Percentiles rank a stretch among this genome's conserved stretches.
These are phyloP conservation scores for Notolepis coatsorum DNA, from an alignment of 2,797 vertebrate genomes.

Conservation along the genomic window DNA sequence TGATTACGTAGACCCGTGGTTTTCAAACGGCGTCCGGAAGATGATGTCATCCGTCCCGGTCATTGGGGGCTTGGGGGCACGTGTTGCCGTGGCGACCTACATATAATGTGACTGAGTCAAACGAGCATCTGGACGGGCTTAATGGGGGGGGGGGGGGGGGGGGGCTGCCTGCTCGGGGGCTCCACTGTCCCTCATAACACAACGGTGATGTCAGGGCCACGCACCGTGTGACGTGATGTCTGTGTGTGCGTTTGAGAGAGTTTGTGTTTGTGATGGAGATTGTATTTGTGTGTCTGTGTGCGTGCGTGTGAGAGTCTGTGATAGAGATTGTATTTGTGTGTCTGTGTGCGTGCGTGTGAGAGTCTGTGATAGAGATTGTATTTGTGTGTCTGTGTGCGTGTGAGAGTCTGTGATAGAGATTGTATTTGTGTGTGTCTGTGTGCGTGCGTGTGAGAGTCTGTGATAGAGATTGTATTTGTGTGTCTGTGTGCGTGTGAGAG, in stretches of 20 bases:
- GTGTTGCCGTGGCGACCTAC: constrained; percentile 26
- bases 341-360: background rate
- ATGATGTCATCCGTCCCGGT: background rate
- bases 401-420: background rate
- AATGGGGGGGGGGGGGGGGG: too few species aligned
- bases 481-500: background rate
- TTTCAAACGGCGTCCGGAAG: background rate
- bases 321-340: background rate
- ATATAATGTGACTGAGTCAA: constrained; percentile 47
- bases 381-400: background rate
- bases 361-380: background rate
- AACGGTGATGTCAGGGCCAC: constrained; percentile 3
- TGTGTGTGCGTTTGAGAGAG: constrained; percentile 11
- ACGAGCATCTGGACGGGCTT: constrained; percentile 44
- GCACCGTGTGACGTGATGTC: too few species aligned
- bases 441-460: constrained; percentile 2
- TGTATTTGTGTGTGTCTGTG: background rate
- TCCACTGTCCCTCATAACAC: constrained; percentile 45
- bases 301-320: background rate
- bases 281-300: background rate
- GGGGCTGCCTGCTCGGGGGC: constrained; percentile 46
- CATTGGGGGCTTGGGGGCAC: background rate
- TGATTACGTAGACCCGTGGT: too few species aligned
- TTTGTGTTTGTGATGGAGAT: background rate
- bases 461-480: background rate